Conservation (phyloP, 2,113 vertebrate genomes). For the Mastomys coucha region DNA sequence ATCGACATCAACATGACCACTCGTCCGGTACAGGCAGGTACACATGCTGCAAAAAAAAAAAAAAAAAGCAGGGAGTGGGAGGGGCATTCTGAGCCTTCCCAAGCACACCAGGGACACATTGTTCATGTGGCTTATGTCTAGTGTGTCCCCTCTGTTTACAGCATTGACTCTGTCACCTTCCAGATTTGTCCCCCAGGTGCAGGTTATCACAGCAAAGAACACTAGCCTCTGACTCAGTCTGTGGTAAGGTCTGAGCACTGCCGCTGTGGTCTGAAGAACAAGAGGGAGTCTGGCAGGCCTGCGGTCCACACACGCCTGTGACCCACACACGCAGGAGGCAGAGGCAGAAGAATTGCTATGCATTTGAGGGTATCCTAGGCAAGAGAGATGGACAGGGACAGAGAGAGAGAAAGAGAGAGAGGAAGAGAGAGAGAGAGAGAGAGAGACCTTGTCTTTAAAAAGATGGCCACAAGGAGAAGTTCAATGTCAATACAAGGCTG, state of each 20-base stretch:
- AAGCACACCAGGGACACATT: not conserved
- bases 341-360: not conserved
- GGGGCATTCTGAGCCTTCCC: not conserved
- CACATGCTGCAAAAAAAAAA: not conserved
- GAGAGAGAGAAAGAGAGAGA: not conserved
- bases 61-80: not conserved
- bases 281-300: not conserved
- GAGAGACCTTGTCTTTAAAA: not conserved
- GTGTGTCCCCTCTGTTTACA: not conserved
- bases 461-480: not conserved
- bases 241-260: not conserved
- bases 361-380: not conserved
- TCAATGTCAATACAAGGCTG: not conserved
- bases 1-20: not conserved
- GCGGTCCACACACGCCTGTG: too few species aligned
- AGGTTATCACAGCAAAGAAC: not conserved
- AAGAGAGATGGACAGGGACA: not conserved
- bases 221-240: not conserved
- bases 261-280: too few species aligned
- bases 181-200: too few species aligned
- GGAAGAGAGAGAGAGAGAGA: too few species aligned
- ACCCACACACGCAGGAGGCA: not conserved
- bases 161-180: not conserved
- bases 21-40: too few species aligned
- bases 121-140: not conserved